Base-by-base conservation (phyloP, 2,797 vertebrate genomes). In the Melanotaenia nigrans region DNA sequence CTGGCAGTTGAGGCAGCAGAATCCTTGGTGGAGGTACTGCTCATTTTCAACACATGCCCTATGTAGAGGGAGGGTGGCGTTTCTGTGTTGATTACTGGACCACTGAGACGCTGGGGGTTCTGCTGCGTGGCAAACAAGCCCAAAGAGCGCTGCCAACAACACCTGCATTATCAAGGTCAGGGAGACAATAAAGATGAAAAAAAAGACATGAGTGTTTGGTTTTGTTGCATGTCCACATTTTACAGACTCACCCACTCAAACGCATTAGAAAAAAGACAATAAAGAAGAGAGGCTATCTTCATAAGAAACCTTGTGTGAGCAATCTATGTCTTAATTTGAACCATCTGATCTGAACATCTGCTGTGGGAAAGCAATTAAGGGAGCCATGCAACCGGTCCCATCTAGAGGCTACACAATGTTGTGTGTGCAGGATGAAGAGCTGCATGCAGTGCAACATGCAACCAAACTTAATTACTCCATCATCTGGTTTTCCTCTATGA, bases 261-360 rank as follows among this genome's bases (percentile, higher is more conserved):
- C 18, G 40, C 58, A 65, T 82, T 55, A 80, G 61, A 68, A 28
- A 54, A 67, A 73, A 66, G 73, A 82, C 67, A 75, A 81, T 79
- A 85, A 84, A 86, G 80, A 88, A 75, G 76, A 87, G 82, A 88
- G 78, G 82, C 66, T 61, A 72, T 88, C 89, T 92, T 93, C 90
- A 90, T 89, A 87, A 79, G 90, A 84, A 85, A 85, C 92, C 92
- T 91, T 88, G 87, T 93, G 92, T 80, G 87, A 92, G 86, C 78
- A 93, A 94, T 94, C 87, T 90, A 66, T n/a, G 25, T 64, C 81
- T 85, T 95, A 93, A 95, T 93, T 79, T 68, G 77, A 93, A 94
- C 89, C 92, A 95, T 93, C 92, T 95, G 94, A 94, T 92, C 81
- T 88, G 83, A 90, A 90, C 92, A 93, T 94, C 92, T 92, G 92